Evolutionary conservation across 2,888 invertebrate genomes (phyloP), one percentile per base, ranked within the genome.

Genomic region (Hoplodrina blanda): DNA sequence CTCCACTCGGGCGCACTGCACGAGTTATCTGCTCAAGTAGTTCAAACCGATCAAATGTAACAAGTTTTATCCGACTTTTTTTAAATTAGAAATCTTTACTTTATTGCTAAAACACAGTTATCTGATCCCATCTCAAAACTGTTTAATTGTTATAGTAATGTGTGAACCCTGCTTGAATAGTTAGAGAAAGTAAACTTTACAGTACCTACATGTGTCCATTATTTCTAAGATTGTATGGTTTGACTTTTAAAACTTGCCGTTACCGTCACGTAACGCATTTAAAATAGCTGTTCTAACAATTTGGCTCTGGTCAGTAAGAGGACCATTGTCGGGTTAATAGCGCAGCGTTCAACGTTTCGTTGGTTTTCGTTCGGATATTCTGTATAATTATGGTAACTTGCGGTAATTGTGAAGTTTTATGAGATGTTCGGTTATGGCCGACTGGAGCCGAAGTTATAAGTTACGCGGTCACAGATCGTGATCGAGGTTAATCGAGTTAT

Each of bases 1-100:
- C 94, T 94, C 90, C 87, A 83, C 87, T 88, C 88, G 85, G 86
- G 87, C 88, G 89, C 90, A 90, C 81, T 88, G 88, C 87, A 87
- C 87, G 85, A 86, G 84, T 83, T 86, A 87, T 89, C 87, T 87
- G 88, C 84, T 87, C 86, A 87, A 81, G 80, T 78, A 69, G 70
- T 70, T 78, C 72, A 74, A 81, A 87, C 87, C 87, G 88, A 90
- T 85, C 82, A 86, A 87, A 88, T 82, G 82, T 84, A 85, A 83
- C 86, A 80, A 81, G 86, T 88, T 88, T 78, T 70, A 71, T 78
- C n/a, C 69, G 78, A 80, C 61, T 78, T 83, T 85, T 85, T 86
- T 86, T 4, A 73, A 82, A 79, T 85, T 87, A 90, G 87, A 89
- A 89, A 89, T 78, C 80, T 81, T 83, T 72, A 59, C 60, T 71